A percentile compares a stretch with the other conserved stretches of the same genome.
Conservation (phyloP, 2,888 invertebrate genomes). For the Drosophila yooni region DNA sequence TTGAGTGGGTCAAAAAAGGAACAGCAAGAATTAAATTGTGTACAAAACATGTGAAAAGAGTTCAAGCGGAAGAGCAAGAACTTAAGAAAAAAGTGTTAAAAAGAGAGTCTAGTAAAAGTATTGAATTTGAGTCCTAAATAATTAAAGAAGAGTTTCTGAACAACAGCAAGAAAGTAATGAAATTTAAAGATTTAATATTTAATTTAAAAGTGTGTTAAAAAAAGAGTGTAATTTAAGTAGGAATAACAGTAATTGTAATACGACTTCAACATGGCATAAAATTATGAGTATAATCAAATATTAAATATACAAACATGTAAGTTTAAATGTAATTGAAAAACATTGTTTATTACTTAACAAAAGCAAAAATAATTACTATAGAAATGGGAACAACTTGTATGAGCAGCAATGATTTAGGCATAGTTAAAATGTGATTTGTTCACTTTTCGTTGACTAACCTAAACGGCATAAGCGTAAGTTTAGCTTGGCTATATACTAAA, state of each 20-base stretch:
- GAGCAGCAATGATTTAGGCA: not conserved
- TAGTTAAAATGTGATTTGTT: not conserved
- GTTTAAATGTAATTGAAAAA: not conserved
- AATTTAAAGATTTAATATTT: not conserved
- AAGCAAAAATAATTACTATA: not conserved
- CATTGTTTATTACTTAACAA: not conserved
- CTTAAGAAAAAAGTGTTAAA: not conserved
- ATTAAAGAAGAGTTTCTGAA: not conserved
- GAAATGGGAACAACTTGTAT: not conserved
- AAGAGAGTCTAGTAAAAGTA: not conserved
- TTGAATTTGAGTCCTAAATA: not conserved
- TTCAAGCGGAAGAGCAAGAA: not conserved
- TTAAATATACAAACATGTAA: not conserved
- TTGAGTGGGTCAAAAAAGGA: too few species aligned
- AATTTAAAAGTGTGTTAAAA: too few species aligned
- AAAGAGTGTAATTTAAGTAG: not conserved
- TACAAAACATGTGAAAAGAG: not conserved
- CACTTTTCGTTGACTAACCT: conserved; percentile 22
- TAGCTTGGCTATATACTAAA: conserved; percentile 63
- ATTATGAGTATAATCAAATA: not conserved
- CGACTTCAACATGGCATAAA: not conserved
- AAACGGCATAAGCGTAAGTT: conserved; percentile 62
- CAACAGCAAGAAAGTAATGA: not conserved
- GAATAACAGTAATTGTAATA: not conserved
- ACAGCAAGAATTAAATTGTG: not conserved